These are phyloP conservation scores for Arizona elegans DNA, from an alignment of 2,113 vertebrate species.

Conservation along the genomic window DNA sequence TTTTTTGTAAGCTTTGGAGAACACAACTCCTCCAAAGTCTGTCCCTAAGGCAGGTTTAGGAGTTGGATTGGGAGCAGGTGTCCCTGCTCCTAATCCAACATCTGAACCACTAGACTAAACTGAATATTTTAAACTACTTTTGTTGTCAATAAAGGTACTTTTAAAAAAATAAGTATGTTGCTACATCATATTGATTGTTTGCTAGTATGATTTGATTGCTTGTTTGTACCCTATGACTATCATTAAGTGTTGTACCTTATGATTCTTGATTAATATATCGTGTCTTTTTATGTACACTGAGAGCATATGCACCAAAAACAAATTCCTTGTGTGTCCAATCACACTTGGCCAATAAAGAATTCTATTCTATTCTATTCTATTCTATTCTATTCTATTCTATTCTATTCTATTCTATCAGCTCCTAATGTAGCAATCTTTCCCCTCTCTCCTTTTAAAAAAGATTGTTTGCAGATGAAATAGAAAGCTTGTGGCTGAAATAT, in stretches of 20 bases:
- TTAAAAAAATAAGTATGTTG: neutral
- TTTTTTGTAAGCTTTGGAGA: neutral
- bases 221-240: too few relatives aligned
- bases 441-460: neutral
- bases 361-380: too few relatives aligned
- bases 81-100: neutral
- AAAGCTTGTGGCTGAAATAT: conserved; percentile 38
- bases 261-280: too few relatives aligned
- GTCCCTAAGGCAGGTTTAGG: neutral
- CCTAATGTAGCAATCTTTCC: conserved; percentile 7
- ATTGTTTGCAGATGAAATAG: conserved; percentile 24
- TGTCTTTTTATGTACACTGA: too few relatives aligned
- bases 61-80: neutral
- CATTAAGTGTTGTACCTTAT: too few relatives aligned
- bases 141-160: conserved; percentile 6
- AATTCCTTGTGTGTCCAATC: too few relatives aligned
- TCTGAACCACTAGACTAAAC: neutral
- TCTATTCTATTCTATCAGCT: too few relatives aligned
- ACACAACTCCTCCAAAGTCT: neutral
- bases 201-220: too few relatives aligned
- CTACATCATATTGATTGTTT: neutral
- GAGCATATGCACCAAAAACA: too few relatives aligned
- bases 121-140: neutral
- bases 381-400: too few relatives aligned
- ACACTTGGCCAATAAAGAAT: too few relatives aligned